Percentiles rank a stretch among this genome's conserved stretches.
Evolutionary conservation across 2,888 invertebrate species (phyloP).

Genomic region (Scaptomyza flava): DNA sequence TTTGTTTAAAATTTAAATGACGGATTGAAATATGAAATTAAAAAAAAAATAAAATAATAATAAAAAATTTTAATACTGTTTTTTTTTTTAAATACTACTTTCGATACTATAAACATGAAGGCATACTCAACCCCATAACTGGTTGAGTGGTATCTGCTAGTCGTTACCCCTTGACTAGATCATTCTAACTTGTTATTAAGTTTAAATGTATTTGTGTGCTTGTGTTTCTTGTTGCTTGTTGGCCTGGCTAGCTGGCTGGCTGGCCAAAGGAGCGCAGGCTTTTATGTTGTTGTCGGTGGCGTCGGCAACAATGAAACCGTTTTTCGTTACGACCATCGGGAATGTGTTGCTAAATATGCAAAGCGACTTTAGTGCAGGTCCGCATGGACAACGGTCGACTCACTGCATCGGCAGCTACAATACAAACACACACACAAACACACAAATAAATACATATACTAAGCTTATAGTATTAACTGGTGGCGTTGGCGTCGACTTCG

Average conservation of each 20-base stretch:
- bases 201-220: conserved; percentile 37
- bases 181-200: conserved; percentile 53
- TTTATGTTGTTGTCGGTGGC: conserved; percentile 76
- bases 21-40: no score
- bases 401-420: conserved; percentile 53
- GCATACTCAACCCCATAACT: not conserved
- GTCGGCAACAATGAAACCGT: conserved; percentile 82
- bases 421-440: not conserved
- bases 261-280: conserved; percentile 70
- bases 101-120: not conserved
- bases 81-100: no score
- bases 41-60: no score
- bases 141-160: conserved; percentile 6
- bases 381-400: conserved; percentile 56
- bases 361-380: conserved; percentile 60
- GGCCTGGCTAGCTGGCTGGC: conserved; percentile 58
- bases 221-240: conserved; percentile 23
- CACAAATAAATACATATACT: not conserved
- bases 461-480: conserved; percentile 28
- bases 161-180: not conserved
- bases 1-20: no score
- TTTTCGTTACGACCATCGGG: conserved; percentile 79
- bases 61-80: no score
- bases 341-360: conserved; percentile 81
- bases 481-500: conserved; percentile 76